Evolutionary conservation across 2,888 invertebrate genomes (phyloP), one percentile per base, ranked within the genome.

Genomic region (Eilema sororculum): DNA sequence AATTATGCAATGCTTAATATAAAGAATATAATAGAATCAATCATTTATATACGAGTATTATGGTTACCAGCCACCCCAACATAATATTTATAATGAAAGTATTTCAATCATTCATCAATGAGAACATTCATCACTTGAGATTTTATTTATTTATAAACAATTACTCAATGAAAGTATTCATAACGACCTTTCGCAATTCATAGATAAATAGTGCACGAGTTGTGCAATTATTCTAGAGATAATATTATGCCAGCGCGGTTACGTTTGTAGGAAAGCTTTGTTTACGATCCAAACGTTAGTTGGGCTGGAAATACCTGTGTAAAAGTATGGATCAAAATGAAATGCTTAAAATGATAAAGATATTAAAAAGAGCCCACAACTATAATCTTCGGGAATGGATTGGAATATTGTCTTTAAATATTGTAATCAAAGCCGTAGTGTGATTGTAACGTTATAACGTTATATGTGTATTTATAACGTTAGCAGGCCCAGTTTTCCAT

Each of bases 71-170:
- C 33, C 5, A 24, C 24, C 58, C 25, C 56, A n/a, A 22, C 24
- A 57, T 58, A 68, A 41, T 68, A 57, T 63, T 63, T 68, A 28
- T 58, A 28, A 58, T 58, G 63, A 58, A 63, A 28, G 69, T 71
- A 68, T 60, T 33, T 65, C 20, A 64, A 66, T 66, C 25, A 70
- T 70, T 68, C 46, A 67, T 59, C 68, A 73, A 71, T 68, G 66
- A 68, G 72, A 62, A 62, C 61, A 57, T 68, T 68, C 33, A 24
- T 61, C 67, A 16, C 30, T 37, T 5, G 24, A 61, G 60, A 28
- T 28, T 24, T 67, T 61, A 33, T 56, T 61, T 56, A 62, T 52
- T 46, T 59, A 62, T 62, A 67, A 63, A 57, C 28, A 64, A 25
- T 30, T 62, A 41, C 41, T 58, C 64, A 64, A 33, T 65, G 58